A percentile compares a stretch with the other conserved stretches of the same genome.
These are phyloP conservation scores for Semicossyphus pulcher DNA, from an alignment of 2,113 vertebrate genomes.

Conservation along the genomic window DNA sequence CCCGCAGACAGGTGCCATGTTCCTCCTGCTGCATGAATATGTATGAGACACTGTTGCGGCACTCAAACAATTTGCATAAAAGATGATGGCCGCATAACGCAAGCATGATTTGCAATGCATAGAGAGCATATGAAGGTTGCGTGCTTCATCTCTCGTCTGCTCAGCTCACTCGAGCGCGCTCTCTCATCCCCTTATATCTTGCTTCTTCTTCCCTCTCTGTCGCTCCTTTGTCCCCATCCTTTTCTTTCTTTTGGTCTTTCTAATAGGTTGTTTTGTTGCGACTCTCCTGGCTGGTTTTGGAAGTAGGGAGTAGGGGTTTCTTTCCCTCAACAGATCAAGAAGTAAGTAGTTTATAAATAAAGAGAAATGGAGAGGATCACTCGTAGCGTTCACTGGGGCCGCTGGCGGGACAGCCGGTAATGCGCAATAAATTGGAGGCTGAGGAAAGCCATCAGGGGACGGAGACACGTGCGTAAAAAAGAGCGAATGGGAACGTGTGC, in stretches of 20 bases:
- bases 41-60: constrained; percentile 65
- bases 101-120: constrained; percentile 72
- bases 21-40: constrained; percentile 70
- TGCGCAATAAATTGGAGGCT: constrained; percentile 69
- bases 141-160: constrained; percentile 22
- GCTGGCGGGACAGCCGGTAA: constrained; percentile 65
- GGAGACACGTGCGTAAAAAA: constrained; percentile 5
- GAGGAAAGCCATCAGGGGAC: constrained; percentile 51
- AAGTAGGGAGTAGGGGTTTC: constrained; percentile 3
- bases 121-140: constrained; percentile 62
- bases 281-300: constrained; percentile 2
- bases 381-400: constrained; percentile 27
- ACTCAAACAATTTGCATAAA: constrained; percentile 76
- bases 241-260: neutral
- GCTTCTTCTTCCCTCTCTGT: neutral
- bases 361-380: constrained; percentile 53
- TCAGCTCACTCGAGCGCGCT: neutral
- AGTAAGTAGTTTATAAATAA: constrained; percentile 63
- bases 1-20: constrained; percentile 72
- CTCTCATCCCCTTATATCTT: neutral
- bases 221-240: neutral
- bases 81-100: constrained; percentile 68
- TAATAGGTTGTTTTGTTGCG: constrained; percentile 5
- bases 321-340: constrained; percentile 32
- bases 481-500: constrained; percentile 16